Percentiles rank a stretch among this genome's conserved stretches.
Evolutionary conservation across 1,140 invertebrate genomes (phyloP).

Genomic region (Druon quercuslanigerum): DNA sequence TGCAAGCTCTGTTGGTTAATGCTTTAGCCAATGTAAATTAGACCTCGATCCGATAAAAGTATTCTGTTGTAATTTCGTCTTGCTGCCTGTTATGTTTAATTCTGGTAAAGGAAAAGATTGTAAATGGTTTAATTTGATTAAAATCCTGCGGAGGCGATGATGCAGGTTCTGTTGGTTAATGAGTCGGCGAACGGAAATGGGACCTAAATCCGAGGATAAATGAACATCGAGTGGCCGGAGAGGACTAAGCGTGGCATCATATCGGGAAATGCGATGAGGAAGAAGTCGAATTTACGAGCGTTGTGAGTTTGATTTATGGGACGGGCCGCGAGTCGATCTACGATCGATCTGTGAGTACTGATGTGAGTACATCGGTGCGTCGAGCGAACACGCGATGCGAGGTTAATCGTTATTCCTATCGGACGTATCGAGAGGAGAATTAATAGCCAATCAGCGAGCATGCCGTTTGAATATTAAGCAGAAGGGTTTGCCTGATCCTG

Average conservation of each 20-base stretch:
- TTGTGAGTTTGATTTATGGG: conserved; percentile 57
- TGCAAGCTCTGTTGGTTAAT: conserved; percentile 32
- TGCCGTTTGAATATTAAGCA: conserved; percentile 61
- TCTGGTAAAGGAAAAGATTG: neutral
- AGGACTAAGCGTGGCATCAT: conserved; percentile 37
- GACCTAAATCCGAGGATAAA: conserved; percentile 40
- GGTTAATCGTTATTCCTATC: conserved; percentile 65
- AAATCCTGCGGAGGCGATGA: conserved; percentile 12
- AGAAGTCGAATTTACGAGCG: conserved; percentile 56
- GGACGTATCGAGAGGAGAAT: conserved; percentile 55
- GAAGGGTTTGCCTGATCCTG: conserved; percentile 36
- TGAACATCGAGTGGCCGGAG: conserved; percentile 53
- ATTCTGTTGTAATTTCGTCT: too few relatives aligned
- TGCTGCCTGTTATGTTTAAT: neutral
- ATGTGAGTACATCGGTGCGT: conserved; percentile 40
- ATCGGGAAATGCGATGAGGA: neutral
- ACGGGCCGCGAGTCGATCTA: conserved; percentile 48
- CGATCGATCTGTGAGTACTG: conserved; percentile 50
- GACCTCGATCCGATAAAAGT: conserved; percentile 3
- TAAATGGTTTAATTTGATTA: conserved; percentile 13
- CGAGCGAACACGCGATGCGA: conserved; percentile 51
- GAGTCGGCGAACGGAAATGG: neutral
- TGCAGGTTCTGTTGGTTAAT: conserved; percentile 34
- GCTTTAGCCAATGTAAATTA: neutral
- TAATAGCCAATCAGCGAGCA: conserved; percentile 62